These are phyloP conservation scores for Cisticola juncidis DNA, from an alignment of 2,113 vertebrate species.

Conservation along the genomic window DNA sequence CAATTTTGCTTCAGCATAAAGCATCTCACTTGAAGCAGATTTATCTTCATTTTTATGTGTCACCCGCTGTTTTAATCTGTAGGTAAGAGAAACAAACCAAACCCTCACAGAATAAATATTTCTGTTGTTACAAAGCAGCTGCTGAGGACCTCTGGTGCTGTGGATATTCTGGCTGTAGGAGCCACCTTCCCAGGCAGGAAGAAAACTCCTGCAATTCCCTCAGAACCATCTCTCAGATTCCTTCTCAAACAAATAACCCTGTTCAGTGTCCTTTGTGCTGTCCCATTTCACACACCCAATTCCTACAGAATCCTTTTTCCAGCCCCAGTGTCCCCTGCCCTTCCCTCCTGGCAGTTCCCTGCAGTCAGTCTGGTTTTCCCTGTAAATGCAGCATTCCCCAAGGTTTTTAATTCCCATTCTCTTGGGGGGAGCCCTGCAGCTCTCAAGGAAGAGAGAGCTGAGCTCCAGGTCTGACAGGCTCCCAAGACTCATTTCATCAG, in stretches of 20 bases:
- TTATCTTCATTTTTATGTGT: neutral
- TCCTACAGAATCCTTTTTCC: neutral
- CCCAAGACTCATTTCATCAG: constrained; percentile 47
- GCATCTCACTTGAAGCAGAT: neutral
- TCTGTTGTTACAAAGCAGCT: neutral
- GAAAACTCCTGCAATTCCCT: neutral
- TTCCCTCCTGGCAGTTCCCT: neutral
- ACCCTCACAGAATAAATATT: neutral
- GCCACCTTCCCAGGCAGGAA: neutral
- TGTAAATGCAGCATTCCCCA: neutral
- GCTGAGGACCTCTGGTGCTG: neutral
- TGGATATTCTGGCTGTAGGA: neutral
- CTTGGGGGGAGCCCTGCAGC: neutral
- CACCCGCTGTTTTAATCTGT: neutral
- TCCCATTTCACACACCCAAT: neutral
- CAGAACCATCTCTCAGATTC: neutral
- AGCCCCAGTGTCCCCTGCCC: neutral
- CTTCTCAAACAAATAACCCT: neutral
- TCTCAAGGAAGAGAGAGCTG: neutral
- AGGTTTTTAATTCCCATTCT: neutral
- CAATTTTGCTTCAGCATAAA: neutral
- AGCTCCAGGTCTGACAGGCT: constrained; percentile 3
- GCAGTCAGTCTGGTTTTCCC: neutral
- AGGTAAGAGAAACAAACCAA: neutral
- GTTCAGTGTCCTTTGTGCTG: neutral